phyloP scores from a whole-genome alignment of 2,113 vertebrate species.

The Echinops telfairi region DNA sequence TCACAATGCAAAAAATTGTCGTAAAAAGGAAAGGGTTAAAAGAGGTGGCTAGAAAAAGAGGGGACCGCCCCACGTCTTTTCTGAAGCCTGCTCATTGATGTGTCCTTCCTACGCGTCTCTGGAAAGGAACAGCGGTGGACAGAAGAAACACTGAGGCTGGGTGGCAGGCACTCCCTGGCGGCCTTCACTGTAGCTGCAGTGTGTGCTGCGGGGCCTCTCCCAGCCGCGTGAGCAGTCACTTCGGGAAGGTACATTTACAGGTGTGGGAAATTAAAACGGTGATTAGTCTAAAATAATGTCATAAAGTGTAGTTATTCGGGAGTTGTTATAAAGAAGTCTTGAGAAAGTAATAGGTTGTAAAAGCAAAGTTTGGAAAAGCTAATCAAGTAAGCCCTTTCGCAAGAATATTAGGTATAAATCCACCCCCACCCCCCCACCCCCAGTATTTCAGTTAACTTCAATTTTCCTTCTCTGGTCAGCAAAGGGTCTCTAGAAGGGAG shows the following conservation, averaged over 20 bases:
- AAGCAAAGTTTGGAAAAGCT: constrained; percentile 59
- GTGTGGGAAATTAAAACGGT: background rate
- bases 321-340: background rate
- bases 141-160: background rate
- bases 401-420: constrained; percentile 57
- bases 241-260: background rate
- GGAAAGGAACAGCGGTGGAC: background rate
- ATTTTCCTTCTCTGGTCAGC: background rate
- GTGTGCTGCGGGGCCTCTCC: background rate
- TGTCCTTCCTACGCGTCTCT: background rate
- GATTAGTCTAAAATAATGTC: background rate
- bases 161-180: background rate
- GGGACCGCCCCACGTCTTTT: too few relatives aligned
- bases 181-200: background rate
- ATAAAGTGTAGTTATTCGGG: background rate
- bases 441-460: constrained; percentile 63
- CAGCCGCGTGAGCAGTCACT: background rate
- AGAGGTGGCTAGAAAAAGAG: too few relatives aligned
- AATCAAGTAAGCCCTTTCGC: constrained; percentile 32
- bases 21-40: too few relatives aligned
- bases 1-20: too few relatives aligned
- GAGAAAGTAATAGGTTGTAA: constrained; percentile 49
- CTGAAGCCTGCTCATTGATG: too few relatives aligned
- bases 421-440: background rate
- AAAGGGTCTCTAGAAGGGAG: too few relatives aligned